Conservation (phyloP, 2,888 invertebrate species). For the Pyrgus malvae region DNA sequence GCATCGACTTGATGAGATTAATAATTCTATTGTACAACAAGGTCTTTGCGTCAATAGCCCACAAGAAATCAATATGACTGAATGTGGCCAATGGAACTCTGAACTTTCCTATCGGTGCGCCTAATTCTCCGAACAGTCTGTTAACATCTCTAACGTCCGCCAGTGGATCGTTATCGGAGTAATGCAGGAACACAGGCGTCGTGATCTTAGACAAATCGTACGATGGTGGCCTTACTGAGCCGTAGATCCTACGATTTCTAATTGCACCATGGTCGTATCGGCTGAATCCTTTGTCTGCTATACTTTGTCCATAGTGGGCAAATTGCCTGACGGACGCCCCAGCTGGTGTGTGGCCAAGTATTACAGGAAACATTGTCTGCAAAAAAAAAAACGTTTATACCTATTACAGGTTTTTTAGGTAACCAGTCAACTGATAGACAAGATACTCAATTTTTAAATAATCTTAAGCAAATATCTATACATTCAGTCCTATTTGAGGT, state of each 20-base stretch:
- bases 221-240: constrained; percentile 75
- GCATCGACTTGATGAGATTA: constrained; percentile 70
- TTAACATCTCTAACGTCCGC: constrained; percentile 81
- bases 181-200: constrained; percentile 84
- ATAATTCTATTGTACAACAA: constrained; percentile 82
- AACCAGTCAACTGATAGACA: no score
- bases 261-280: constrained; percentile 81
- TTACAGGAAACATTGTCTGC: constrained; percentile 86
- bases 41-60: constrained; percentile 83
- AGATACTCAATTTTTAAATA: no score
- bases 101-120: constrained; percentile 74
- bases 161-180: constrained; percentile 84
- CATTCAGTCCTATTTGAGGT: no score
- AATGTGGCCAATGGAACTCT: constrained; percentile 80
- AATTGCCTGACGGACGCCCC: constrained; percentile 87
- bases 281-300: constrained; percentile 75
- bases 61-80: constrained; percentile 87
- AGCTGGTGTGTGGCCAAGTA: constrained; percentile 86
- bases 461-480: no score
- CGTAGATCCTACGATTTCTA: constrained; percentile 79
- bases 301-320: constrained; percentile 87
- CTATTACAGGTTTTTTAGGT: no score
- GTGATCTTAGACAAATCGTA: constrained; percentile 82
- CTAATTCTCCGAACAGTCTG: constrained; percentile 74
- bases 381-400: no score